phyloP scores from a whole-genome alignment of 1,140 invertebrate genomes.

The Acromyrmex heyeri region DNA sequence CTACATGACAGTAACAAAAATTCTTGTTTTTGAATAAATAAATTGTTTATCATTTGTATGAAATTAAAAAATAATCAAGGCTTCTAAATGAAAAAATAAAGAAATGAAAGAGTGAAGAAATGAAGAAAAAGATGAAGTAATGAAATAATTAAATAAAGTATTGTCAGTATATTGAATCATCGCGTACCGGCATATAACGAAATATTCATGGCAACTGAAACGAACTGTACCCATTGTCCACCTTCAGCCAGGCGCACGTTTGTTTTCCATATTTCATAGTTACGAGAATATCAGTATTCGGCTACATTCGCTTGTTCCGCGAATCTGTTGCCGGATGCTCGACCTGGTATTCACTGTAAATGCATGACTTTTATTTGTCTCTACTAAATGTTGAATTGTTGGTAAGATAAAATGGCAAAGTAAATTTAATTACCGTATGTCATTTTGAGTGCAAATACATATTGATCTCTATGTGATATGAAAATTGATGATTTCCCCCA shows the following conservation, averaged over 20 bases:
- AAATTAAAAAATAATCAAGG: background rate
- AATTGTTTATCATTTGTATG: background rate
- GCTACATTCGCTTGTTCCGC: slow-evolving; percentile 38
- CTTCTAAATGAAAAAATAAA: no score
- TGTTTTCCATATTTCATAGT: slow-evolving; percentile 73
- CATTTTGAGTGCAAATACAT: background rate
- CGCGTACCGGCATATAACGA: background rate
- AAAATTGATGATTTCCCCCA: background rate
- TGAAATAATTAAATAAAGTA: background rate
- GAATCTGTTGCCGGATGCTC: slow-evolving; percentile 43
- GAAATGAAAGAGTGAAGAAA: background rate
- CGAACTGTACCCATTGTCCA: slow-evolving; percentile 38
- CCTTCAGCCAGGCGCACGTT: slow-evolving; percentile 41
- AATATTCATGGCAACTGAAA: slow-evolving; percentile 39
- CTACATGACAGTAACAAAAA: background rate
- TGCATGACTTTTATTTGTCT: slow-evolving; percentile 49
- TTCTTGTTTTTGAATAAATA: background rate
- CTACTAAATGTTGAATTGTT: slow-evolving; percentile 20
- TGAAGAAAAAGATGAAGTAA: background rate
- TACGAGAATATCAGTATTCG: slow-evolving; percentile 56
- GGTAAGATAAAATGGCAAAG: slow-evolving; percentile 34
- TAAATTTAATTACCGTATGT: background rate
- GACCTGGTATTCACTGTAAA: slow-evolving; percentile 49
- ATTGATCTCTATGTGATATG: background rate
- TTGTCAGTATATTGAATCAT: slow-evolving; percentile 4